Percentiles rank a stretch among this genome's conserved stretches.
These are phyloP conservation scores for Colinus virginianus DNA, from an alignment of 2,113 vertebrate species.

Conservation along the genomic window DNA sequence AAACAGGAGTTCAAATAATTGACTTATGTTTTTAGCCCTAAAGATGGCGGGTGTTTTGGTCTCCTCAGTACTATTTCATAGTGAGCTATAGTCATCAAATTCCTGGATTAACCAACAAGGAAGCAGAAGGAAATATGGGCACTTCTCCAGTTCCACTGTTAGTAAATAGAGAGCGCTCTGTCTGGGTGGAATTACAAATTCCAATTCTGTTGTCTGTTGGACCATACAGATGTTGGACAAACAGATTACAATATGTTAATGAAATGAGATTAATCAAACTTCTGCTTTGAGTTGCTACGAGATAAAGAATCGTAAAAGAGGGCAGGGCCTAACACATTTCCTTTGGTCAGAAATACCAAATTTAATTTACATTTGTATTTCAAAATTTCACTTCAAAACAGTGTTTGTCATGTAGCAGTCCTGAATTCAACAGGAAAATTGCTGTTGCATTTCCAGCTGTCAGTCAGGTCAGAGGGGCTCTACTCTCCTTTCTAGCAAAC, in stretches of 20 bases:
- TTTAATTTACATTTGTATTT: neutral
- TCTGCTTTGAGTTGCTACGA: neutral
- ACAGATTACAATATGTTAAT: neutral
- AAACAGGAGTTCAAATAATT: neutral
- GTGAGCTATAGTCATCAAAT: neutral
- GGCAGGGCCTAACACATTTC: rapidly evolving
- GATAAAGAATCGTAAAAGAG: neutral
- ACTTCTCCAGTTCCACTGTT: rapidly evolving
- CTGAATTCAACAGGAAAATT: slow-evolving; percentile 30
- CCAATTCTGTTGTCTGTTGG: neutral
- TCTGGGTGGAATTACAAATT: neutral
- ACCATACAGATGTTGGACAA: neutral
- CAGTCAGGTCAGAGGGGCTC: neutral
- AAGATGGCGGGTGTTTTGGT: neutral
- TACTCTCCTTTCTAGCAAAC: neutral
- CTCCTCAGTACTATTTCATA: neutral
- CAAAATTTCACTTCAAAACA: slow-evolving; percentile 11
- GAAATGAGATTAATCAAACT: neutral
- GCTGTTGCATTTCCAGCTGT: slow-evolving; percentile 28
- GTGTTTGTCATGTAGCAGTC: neutral
- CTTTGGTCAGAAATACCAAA: neutral
- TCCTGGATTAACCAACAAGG: neutral
- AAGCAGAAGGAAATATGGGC: rapidly evolving
- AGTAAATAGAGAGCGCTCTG: rapidly evolving
- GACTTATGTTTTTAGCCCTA: neutral